phyloP scores from a whole-genome alignment of 2,888 invertebrate genomes.

The Automeris io region DNA sequence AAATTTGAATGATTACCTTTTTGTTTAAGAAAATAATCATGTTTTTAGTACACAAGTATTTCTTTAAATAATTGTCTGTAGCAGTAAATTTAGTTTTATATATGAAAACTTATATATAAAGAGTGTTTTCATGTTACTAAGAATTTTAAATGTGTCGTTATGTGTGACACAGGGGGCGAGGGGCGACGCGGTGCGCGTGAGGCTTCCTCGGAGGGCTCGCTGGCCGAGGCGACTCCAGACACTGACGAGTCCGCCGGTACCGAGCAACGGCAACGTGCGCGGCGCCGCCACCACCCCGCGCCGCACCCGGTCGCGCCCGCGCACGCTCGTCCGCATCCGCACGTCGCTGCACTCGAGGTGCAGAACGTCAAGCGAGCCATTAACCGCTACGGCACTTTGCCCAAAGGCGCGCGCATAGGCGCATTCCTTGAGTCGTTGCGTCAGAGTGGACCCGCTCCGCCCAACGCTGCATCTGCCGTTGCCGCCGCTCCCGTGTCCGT shows the following conservation, averaged over 20 bases:
- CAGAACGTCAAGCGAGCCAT: slow-evolving; percentile 96
- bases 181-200: slow-evolving; percentile 52
- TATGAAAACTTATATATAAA: too few species aligned
- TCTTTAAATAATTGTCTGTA: too few species aligned
- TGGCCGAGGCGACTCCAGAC: slow-evolving; percentile 83
- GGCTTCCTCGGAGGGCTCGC: slow-evolving; percentile 82
- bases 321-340: slow-evolving; percentile 29
- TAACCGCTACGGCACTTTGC: slow-evolving; percentile 96
- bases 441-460: slow-evolving; percentile 82
- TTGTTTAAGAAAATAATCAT: too few species aligned
- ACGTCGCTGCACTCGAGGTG: slow-evolving; percentile 95
- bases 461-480: slow-evolving; percentile 59
- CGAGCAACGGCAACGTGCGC: slow-evolving; percentile 65
- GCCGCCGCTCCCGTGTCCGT: slow-evolving; percentile 59
- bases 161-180: slow-evolving; percentile 30
- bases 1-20: too few species aligned
- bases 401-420: slow-evolving; percentile 97
- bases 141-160: too few species aligned
- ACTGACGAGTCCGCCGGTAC: slow-evolving; percentile 81
- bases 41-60: too few species aligned
- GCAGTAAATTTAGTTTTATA: too few species aligned
- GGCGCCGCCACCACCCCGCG: slow-evolving; percentile 42
- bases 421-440: slow-evolving; percentile 96
- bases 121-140: too few species aligned
- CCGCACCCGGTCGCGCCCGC: slow-evolving; percentile 13